Percentiles rank a stretch among this genome's conserved stretches.
Conservation (phyloP, 2,888 invertebrate species). For the Andrena haemorrhoa region DNA sequence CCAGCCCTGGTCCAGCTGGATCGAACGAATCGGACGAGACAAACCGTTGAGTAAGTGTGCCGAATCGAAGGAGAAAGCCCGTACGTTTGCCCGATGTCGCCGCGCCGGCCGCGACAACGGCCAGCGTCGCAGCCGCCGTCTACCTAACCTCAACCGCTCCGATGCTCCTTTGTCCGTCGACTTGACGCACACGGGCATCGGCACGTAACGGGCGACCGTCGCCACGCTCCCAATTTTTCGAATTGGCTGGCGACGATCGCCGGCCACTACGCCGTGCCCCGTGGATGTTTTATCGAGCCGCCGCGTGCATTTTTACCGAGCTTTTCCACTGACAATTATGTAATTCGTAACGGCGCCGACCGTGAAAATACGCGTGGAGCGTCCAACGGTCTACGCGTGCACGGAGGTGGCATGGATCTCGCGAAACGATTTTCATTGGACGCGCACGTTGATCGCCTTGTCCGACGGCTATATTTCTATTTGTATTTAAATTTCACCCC, state of each 20-base stretch:
- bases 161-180: slow-evolving; percentile 69
- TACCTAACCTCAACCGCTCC: slow-evolving; percentile 69
- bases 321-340: slow-evolving; percentile 63
- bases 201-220: slow-evolving; percentile 28
- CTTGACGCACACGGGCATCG: slow-evolving; percentile 56
- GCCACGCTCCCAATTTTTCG: slow-evolving; percentile 19
- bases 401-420: slow-evolving; percentile 28
- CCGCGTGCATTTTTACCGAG: slow-evolving; percentile 4
- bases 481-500: slow-evolving; percentile 27
- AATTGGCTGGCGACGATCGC: slow-evolving; percentile 28
- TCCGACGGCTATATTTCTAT: slow-evolving; percentile 30
- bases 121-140: slow-evolving; percentile 60
- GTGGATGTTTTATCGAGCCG: not conserved
- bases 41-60: slow-evolving; percentile 83
- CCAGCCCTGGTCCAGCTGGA: slow-evolving; percentile 84
- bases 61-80: slow-evolving; percentile 60
- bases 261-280: not conserved
- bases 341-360: slow-evolving; percentile 53
- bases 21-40: slow-evolving; percentile 83
- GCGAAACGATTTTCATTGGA: slow-evolving; percentile 5
- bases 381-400: slow-evolving; percentile 36
- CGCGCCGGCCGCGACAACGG: slow-evolving; percentile 38
- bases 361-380: slow-evolving; percentile 48
- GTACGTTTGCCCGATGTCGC: slow-evolving; percentile 49
- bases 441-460: not conserved